Base-by-base conservation (phyloP, 2,113 vertebrate genomes). In the Antechinus flavipes region DNA sequence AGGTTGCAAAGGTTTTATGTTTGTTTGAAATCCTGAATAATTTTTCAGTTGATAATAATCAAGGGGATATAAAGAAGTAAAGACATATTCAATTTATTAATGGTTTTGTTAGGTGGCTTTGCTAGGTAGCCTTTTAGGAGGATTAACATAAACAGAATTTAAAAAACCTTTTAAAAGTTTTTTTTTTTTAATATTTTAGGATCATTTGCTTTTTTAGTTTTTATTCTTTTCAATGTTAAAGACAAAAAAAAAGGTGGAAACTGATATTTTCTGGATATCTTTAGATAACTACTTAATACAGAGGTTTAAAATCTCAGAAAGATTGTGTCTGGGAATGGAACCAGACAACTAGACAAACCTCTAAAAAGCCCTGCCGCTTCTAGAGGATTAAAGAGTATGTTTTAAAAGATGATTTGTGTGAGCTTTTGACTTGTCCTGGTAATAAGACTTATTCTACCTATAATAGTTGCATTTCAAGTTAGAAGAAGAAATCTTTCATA, bases 361-460 rank as follows among this genome's bases (percentile, higher is more conserved):
- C 3, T 90, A 50, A 90, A 90, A 52, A 47, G 52, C 24, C 47
- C n/a, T 23, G 42, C 84, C 35, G 55, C 46, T n/a, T 8, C 27
- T 49, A 58, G 89, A 93, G 54, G 35, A 19, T 92, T 91, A 95
- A 58, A 89, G 12, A 46, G 5, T 30, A 46, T 46, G 24, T 94
- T 94, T 68, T 95, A 91, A 47, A 96, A 93, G 55, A 58, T 54
- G 91, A 27, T 54, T 94, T 89, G 54, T 90, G 90, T 55, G 54
- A 93, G 90, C n/a, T 2, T 0, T 93, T 94, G 25, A 89, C 90
- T 95, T 92, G 19, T 92, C 27, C 50, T 50, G 22, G 25, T 52
- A 50, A 50, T 50, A 46, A 90, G 24, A 46, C 30, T 52, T 93
- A 54, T 27, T 94, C 4, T 49, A 52, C 47, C 6, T 30, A 30